These are phyloP conservation scores for Trissolcus basalis DNA, from an alignment of 1,140 invertebrate species.

Conservation along the genomic window DNA sequence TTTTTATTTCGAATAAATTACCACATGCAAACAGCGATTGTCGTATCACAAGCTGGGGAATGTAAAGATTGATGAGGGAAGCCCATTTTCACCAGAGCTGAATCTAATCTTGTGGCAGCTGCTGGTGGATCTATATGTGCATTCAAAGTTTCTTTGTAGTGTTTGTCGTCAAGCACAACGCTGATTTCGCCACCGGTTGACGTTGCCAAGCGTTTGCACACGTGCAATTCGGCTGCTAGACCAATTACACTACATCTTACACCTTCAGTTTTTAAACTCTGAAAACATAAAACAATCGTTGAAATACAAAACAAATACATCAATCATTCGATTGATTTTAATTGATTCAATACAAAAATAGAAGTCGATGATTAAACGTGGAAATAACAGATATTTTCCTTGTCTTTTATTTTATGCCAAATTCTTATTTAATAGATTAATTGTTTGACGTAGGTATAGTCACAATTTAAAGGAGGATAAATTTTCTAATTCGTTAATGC, in stretches of 20 bases:
- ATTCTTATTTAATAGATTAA: too few relatives aligned
- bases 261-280: slow-evolving; percentile 83
- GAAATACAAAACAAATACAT: too few relatives aligned
- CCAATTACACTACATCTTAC: slow-evolving; percentile 96
- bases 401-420: too few relatives aligned
- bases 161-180: slow-evolving; percentile 93
- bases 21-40: slow-evolving; percentile 91
- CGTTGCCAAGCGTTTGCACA: slow-evolving; percentile 89
- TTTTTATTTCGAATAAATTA: slow-evolving; percentile 67
- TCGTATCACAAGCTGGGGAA: slow-evolving; percentile 77
- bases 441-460: too few relatives aligned
- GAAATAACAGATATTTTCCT: too few relatives aligned
- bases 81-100: slow-evolving; percentile 94
- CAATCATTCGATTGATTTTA: too few relatives aligned
- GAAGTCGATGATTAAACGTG: too few relatives aligned
- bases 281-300: background rate
- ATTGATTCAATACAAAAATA: too few relatives aligned
- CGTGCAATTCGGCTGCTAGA: slow-evolving; percentile 94
- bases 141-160: slow-evolving; percentile 88
- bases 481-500: too few relatives aligned
- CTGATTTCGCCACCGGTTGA: slow-evolving; percentile 90
- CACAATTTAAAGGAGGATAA: too few relatives aligned
- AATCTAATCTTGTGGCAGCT: slow-evolving; percentile 85
- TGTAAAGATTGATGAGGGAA: slow-evolving; percentile 84
- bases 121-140: slow-evolving; percentile 92